A percentile compares a stretch with the other conserved stretches of the same genome.
phyloP scores from a whole-genome alignment of 2,113 vertebrate species.

The Vireo altiloquus region DNA sequence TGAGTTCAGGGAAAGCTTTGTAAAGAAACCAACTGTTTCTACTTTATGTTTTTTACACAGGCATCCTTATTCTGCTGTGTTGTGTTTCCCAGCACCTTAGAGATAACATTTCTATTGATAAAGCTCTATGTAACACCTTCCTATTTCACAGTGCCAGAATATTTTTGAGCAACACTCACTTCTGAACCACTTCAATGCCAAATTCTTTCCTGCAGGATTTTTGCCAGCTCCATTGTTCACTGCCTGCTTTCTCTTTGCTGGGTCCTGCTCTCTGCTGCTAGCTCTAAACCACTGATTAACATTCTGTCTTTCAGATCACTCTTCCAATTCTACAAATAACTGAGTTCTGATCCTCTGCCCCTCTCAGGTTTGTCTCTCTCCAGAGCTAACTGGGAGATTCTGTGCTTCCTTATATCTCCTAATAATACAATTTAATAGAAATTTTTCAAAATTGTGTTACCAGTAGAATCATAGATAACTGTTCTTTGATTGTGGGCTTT shows the following conservation, averaged over 20 bases:
- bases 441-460: neutral
- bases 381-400: neutral
- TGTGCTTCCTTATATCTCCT: neutral
- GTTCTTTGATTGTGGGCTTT: accelerated
- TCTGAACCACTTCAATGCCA: neutral
- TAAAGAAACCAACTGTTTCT: neutral
- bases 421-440: neutral
- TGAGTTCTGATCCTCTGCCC: neutral
- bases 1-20: neutral
- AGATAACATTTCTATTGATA: neutral
- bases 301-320: neutral
- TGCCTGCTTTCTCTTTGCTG: neutral
- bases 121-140: neutral
- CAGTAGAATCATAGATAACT: too few relatives aligned
- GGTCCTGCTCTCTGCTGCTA: neutral
- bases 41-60: neutral
- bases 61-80: neutral
- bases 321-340: neutral
- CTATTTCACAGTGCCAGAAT: neutral
- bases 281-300: neutral
- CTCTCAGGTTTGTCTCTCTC: neutral
- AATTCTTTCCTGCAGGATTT: neutral
- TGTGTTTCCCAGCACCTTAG: neutral
- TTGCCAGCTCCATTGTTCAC: neutral
- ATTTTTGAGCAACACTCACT: neutral